phyloP scores from a whole-genome alignment of 2,113 vertebrate genomes.

The Tupaia chinensis region DNA sequence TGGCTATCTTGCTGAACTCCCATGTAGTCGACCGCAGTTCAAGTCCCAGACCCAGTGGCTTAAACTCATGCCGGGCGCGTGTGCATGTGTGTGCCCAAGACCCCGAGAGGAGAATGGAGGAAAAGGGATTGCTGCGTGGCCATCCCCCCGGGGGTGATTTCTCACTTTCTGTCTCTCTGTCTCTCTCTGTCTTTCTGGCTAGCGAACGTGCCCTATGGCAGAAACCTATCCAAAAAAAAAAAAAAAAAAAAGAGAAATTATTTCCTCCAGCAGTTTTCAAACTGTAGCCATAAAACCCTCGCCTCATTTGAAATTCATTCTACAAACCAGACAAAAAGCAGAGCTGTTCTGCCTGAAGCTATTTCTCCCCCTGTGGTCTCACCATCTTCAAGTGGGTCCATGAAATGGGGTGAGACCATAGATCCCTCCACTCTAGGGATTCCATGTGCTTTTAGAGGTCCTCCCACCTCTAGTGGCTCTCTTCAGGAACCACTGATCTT shows the following conservation, averaged over 20 bases:
- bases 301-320: neutral
- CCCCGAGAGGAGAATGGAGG: no score
- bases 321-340: neutral
- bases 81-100: no score
- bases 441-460: fast-evolving
- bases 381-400: neutral
- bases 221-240: no score
- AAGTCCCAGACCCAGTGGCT: no score
- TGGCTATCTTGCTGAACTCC: no score
- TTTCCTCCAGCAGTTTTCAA: neutral
- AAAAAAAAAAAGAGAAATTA: neutral
- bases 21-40: no score
- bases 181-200: no score
- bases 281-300: neutral
- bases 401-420: neutral
- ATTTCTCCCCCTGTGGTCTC: neutral
- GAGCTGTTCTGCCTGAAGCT: neutral
- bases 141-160: no score
- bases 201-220: no score
- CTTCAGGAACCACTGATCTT: neutral
- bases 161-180: no score
- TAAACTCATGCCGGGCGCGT: no score
- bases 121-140: no score
- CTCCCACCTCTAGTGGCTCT: neutral
- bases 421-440: neutral